phyloP scores from a whole-genome alignment of 1,140 invertebrate species.

The Homarus americanus region DNA sequence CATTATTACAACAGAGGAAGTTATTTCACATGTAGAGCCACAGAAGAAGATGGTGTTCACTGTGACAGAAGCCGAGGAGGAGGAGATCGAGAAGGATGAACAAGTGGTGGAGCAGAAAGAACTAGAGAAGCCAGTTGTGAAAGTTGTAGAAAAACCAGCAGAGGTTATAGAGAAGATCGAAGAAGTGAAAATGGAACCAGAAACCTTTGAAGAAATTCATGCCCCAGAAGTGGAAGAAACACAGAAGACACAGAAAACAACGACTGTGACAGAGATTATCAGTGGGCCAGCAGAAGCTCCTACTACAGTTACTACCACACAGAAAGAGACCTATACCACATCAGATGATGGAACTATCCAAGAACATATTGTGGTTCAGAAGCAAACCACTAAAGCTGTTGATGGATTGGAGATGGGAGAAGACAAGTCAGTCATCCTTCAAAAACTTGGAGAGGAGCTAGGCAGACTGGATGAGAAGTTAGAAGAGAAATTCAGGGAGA shows the following conservation, averaged over 20 bases:
- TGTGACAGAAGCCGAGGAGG: constrained; percentile 57
- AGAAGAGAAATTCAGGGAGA: constrained; percentile 75
- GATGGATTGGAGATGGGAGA: constrained; percentile 35
- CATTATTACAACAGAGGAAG: neutral
- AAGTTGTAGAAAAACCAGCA: constrained; percentile 63
- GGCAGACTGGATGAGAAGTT: constrained; percentile 74
- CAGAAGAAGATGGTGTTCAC: constrained; percentile 76
- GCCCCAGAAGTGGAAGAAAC: constrained; percentile 11
- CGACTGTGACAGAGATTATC: constrained; percentile 64
- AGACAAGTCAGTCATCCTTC: constrained; percentile 69
- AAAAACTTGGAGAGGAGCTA: constrained; percentile 72
- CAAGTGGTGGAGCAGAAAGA: constrained; percentile 68
- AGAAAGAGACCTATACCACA: constrained; percentile 59
- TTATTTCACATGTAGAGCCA: neutral
- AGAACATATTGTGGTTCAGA: constrained; percentile 71
- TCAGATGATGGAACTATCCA: constrained; percentile 67
- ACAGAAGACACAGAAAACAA: constrained; percentile 34
- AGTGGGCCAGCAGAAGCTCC: constrained; percentile 44
- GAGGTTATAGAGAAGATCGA: constrained; percentile 24
- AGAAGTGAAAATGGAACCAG: neutral
- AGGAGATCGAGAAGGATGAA: constrained; percentile 47
- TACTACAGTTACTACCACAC: constrained; percentile 57
- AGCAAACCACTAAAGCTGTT: constrained; percentile 40
- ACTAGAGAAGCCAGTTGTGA: constrained; percentile 41
- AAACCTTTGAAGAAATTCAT: neutral